These are phyloP conservation scores for Pogonocherus hispidulus DNA, from an alignment of 2,888 invertebrate genomes.

Conservation along the genomic window DNA sequence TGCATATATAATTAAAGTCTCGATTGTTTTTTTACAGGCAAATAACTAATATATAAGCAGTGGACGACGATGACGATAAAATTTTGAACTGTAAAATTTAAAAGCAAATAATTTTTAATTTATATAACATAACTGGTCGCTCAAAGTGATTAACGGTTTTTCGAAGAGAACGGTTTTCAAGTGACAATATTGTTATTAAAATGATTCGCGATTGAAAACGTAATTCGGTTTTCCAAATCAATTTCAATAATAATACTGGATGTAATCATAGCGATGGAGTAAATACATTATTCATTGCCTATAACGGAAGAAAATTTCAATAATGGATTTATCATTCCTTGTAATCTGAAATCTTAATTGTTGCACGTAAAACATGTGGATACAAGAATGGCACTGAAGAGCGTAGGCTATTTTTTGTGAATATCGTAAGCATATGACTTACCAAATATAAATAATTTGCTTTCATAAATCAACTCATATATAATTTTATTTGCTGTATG, in stretches of 20 bases:
- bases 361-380: no score
- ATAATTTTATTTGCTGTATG: no score
- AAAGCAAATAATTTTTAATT: background rate
- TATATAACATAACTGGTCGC: background rate
- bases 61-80: background rate
- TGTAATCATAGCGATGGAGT: no score
- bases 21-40: no score
- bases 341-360: no score
- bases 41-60: background rate
- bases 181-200: background rate
- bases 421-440: no score
- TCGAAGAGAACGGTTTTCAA: background rate
- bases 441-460: no score
- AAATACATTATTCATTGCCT: background rate
- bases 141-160: background rate
- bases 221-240: background rate
- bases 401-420: no score
- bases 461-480: no score
- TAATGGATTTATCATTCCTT: no score
- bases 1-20: no score
- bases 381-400: no score
- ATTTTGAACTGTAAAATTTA: background rate
- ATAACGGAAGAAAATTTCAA: background rate
- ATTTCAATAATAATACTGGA: background rate
- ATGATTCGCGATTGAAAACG: background rate